Evolutionary conservation across 1,140 invertebrate species (phyloP), one percentile per base, ranked within the genome.

Genomic region (Drosophila ogumai): DNA sequence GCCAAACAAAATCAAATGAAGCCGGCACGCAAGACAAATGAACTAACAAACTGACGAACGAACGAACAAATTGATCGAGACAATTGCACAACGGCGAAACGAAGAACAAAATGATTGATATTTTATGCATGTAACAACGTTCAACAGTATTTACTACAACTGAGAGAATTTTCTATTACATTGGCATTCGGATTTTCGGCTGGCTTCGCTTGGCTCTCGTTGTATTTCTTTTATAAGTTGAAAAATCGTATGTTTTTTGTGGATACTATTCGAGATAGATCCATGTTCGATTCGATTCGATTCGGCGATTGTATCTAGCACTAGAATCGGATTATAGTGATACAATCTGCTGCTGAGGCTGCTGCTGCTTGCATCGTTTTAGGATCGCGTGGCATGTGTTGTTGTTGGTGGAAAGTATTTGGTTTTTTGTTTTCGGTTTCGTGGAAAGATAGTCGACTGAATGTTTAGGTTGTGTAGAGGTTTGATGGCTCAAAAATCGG

Each of bases 401-500:
- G 49, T 57, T 47, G 46, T 6, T 50, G 58, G 43, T 79, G 68
- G 58, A 78, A 63, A 73, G 68, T 75, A 56, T 72, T 64, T 54
- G 36, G 32, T 71, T 57, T 59, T 54, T n/a, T 64, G 15, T 61
- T 55, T 55, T 60, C 41, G 78, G 38, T 54, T 56, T 67, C 73
- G 75, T 81, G 63, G 82, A 79, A 82, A 82, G 69, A 64, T 86
- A 64, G 73, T 72, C 52, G 81, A 75, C 41, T 65, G 80, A 82
- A 75, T 82, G 80, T 78, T 82, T 76, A 4, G 65, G 58, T 55
- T 79, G 34, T 49, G 38, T 49, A n/a, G n/a, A n/a, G n/a, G n/a
- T n/a, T n/a, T n/a, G 17, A 52, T 36, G 52, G 52, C 58, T 84
- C 91, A 92, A 28, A 92, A 79, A 82, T 92, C 91, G 77, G 91